Percentiles rank a stretch among this genome's conserved stretches.
phyloP scores from a whole-genome alignment of 2,113 vertebrate species.

The Glareola pratincola region DNA sequence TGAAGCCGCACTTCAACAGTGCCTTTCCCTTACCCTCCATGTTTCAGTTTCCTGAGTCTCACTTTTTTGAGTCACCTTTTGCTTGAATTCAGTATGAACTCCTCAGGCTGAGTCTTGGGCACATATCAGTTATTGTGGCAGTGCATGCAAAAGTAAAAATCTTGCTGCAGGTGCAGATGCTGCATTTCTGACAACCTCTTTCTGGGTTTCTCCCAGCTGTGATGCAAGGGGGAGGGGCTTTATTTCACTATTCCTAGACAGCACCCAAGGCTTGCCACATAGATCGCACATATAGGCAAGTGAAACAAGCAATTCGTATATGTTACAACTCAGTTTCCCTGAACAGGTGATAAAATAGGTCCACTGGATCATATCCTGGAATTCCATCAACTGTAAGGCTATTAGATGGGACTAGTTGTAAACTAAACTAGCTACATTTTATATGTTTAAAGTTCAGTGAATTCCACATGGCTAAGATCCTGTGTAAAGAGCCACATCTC shows the following conservation, averaged over 20 bases:
- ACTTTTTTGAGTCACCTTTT: neutral
- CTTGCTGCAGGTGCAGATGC: neutral
- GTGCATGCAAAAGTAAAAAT: neutral
- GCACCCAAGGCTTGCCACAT: neutral
- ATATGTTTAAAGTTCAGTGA: neutral
- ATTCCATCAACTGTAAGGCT: rapidly evolving
- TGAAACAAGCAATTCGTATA: neutral
- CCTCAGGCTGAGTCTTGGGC: neutral
- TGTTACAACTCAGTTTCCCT: neutral
- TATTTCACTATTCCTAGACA: neutral
- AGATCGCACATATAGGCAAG: neutral
- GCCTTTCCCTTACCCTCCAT: neutral
- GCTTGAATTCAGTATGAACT: neutral
- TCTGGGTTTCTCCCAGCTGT: neutral
- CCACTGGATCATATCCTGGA: neutral
- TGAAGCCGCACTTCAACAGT: neutral
- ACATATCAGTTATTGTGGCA: neutral
- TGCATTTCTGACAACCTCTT: neutral
- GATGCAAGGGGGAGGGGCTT: neutral
- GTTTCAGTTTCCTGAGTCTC: neutral
- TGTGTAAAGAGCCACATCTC: neutral
- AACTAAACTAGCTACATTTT: neutral
- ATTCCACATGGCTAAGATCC: neutral
- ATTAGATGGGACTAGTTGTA: neutral
- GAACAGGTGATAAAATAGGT: neutral